phyloP scores from a whole-genome alignment of 1,140 invertebrate species.

The Megathymus violae region DNA sequence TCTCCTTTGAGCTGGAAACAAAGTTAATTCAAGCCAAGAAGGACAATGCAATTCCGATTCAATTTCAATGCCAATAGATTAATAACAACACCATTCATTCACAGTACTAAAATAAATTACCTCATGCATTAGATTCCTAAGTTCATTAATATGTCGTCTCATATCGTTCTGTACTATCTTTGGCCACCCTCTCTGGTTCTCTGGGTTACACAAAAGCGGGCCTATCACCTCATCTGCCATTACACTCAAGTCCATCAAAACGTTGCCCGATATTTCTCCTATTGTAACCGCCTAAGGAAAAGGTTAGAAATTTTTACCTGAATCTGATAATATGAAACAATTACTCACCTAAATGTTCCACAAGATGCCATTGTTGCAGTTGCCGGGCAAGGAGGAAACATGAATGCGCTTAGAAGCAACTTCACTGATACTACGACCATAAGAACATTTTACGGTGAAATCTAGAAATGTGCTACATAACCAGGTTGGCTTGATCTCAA shows the following conservation, averaged over 20 bases:
- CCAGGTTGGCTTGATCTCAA: too few relatives aligned
- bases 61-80: too few relatives aligned
- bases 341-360: too few relatives aligned
- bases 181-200: constrained; percentile 90
- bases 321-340: neutral
- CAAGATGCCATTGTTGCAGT: too few relatives aligned
- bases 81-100: neutral
- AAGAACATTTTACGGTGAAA: too few relatives aligned
- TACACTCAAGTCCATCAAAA: constrained; percentile 90
- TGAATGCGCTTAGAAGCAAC: too few relatives aligned
- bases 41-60: too few relatives aligned
- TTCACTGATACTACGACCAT: too few relatives aligned
- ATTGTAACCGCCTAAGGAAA: constrained; percentile 84
- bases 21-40: neutral
- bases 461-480: too few relatives aligned
- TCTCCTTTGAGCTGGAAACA: constrained; percentile 82
- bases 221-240: constrained; percentile 92
- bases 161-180: constrained; percentile 90
- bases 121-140: constrained; percentile 90
- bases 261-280: constrained; percentile 91
- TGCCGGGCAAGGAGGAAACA: too few relatives aligned
- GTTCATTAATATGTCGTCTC: constrained; percentile 88
- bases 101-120: constrained; percentile 57
- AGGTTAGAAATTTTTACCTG: neutral
- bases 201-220: constrained; percentile 88